phyloP scores from a whole-genome alignment of 2,888 invertebrate genomes.

The Tubulanus polymorphus region DNA sequence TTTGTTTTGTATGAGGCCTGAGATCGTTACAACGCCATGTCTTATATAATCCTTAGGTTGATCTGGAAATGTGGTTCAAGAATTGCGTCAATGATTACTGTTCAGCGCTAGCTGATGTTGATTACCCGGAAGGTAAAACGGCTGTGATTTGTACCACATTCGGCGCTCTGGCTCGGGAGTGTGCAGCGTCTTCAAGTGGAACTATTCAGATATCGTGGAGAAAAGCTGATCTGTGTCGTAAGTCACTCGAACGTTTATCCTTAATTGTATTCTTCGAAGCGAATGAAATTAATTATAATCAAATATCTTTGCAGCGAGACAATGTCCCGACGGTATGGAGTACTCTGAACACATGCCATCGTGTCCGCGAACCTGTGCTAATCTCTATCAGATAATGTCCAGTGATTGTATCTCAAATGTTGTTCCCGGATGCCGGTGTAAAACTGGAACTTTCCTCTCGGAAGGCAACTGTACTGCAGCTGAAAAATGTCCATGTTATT shows the following conservation, averaged over 20 bases:
- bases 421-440: conserved; percentile 85
- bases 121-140: conserved; percentile 1
- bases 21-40: conserved; percentile 10
- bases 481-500: conserved; percentile 29
- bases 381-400: conserved; percentile 3
- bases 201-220: conserved; percentile 63
- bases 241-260: conserved; percentile 9
- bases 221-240: conserved; percentile 19
- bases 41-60: not conserved
- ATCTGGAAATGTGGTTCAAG: no score
- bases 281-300: no score
- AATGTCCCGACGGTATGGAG: conserved; percentile 10
- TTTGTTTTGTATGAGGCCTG: no score
- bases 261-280: no score
- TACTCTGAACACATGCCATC: conserved; percentile 14
- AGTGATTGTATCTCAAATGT: conserved; percentile 55
- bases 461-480: conserved; percentile 31
- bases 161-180: conserved; percentile 5
- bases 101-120: no score
- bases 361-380: conserved; percentile 14
- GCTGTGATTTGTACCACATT: conserved; percentile 3
- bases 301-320: conserved; percentile 10
- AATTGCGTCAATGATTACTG: no score
- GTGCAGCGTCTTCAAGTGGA: not conserved
- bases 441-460: conserved; percentile 64